Evolutionary conservation across 1,140 invertebrate species (phyloP).

Genomic region (Aphaenogaster rudis): DNA sequence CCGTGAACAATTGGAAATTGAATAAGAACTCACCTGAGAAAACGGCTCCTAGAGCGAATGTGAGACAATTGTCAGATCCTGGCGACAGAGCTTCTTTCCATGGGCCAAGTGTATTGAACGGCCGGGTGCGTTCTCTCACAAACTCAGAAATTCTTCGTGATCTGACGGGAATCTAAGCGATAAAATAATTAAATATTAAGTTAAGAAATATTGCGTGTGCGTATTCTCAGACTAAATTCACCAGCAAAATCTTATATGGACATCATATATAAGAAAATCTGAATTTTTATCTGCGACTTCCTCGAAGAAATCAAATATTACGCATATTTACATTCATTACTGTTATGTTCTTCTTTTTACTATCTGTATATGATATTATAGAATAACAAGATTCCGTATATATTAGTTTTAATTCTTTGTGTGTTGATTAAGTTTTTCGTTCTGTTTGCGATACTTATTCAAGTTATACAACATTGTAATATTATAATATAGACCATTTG

Average conservation of each 20-base stretch:
- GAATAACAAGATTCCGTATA: neutral
- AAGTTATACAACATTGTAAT: neutral
- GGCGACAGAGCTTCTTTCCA: neutral
- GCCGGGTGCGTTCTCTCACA: conserved; percentile 6
- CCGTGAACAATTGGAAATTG: conserved; percentile 68
- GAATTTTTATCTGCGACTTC: neutral
- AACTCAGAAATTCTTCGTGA: conserved; percentile 54
- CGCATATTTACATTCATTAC: neutral
- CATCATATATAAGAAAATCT: neutral
- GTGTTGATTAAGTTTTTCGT: neutral
- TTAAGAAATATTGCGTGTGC: neutral
- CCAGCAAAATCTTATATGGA: neutral
- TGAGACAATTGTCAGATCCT: conserved; percentile 23
- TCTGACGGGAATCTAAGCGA: conserved; percentile 65
- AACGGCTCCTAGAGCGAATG: conserved; percentile 24
- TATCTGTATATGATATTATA: neutral
- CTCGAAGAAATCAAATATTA: conserved; percentile 1
- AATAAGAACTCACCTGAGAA: conserved; percentile 71
- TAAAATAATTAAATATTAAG: conserved; percentile 18
- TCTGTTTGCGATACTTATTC: neutral
- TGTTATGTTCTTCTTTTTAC: neutral
- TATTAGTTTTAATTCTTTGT: conserved; percentile 1
- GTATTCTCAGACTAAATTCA: neutral
- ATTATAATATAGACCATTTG: conserved; percentile 6
- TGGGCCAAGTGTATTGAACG: neutral